Evolutionary conservation across 2,797 vertebrate genomes (phyloP), one percentile per base, ranked within the genome.

Genomic region (Furcifer pardalis): DNA sequence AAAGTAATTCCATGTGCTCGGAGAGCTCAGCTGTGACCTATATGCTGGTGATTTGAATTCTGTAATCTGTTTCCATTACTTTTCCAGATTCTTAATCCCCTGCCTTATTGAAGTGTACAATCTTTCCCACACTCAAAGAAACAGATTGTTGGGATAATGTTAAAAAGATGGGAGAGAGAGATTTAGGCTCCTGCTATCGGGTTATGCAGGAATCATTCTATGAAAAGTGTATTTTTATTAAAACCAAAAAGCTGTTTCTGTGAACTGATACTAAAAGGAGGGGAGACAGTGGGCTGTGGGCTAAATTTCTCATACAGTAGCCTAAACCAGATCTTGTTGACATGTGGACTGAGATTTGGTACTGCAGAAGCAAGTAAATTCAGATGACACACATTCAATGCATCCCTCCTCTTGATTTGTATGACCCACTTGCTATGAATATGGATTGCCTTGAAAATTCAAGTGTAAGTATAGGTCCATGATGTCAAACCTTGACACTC

Each of bases 51-150:
- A 79, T 68, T 83, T 84, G 85, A 91, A 87, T 89, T 84, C 49
- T 87, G 46, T 80, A 66, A 86, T 91, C 78, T 84, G 49, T 88
- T 91, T 83, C 91, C 35, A 77, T 89, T 91, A 89, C 65, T 74
- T 85, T 90, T 77, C 35, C 79, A 86, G 91, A 88, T 85, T 71
- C 79, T 90, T 91, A 89, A 92, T 91, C 84, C 76, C 23, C 89
- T 88, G 56, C 49, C 25, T 79, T 91, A 65, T 40, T 72, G 77
- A 63, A 79, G 89, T 32, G 1, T 25, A 42, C 75, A 91, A 82
- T 90, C 85, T 86, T 37, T 79, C 77, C 73, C 37, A 86, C 56
- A 62, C 79, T 89, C 37, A 17, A 78, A 6, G 59, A 84, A 37
- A 21, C 76, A 91, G 77, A 91, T 84, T 82, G 73, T 65, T 79